These are phyloP conservation scores for Beris morrisii DNA, from an alignment of 2,888 invertebrate species.

Conservation along the genomic window DNA sequence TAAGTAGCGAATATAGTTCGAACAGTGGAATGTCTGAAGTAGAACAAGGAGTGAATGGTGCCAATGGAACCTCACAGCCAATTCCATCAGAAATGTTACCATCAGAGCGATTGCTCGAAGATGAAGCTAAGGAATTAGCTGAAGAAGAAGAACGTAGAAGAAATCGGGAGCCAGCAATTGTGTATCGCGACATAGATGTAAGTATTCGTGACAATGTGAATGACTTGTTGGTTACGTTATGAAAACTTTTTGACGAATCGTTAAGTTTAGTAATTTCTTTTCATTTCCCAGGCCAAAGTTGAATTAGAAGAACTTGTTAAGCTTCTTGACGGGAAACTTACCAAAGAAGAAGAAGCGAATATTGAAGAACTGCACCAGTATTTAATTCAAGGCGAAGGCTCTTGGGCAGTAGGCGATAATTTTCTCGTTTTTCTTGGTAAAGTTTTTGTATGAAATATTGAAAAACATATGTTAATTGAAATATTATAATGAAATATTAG, in stretches of 20 bases:
- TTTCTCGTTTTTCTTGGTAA: conserved; percentile 75
- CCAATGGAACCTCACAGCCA: conserved; percentile 49
- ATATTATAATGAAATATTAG: conserved; percentile 36
- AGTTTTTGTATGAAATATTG: not conserved
- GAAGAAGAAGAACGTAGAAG: conserved; percentile 72
- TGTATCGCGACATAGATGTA: conserved; percentile 75
- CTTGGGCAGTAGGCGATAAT: conserved; percentile 89
- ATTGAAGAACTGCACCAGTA: conserved; percentile 85
- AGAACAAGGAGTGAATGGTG: conserved; percentile 52
- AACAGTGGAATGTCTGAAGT: conserved; percentile 47
- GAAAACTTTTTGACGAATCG: not conserved
- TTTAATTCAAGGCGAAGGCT: conserved; percentile 84
- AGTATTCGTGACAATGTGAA: conserved; percentile 49
- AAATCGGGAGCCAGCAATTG: conserved; percentile 76
- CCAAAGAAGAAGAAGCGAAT: conserved; percentile 71
- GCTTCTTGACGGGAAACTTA: conserved; percentile 70
- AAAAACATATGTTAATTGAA: not conserved
- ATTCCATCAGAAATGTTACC: conserved; percentile 54
- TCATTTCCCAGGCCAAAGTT: conserved; percentile 61
- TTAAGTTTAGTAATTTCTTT: conserved; percentile 23
- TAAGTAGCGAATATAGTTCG: conserved; percentile 38
- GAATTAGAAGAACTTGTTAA: conserved; percentile 75
- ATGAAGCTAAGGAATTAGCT: conserved; percentile 65
- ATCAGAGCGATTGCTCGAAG: conserved; percentile 60
- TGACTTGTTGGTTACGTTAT: conserved; percentile 20